phyloP scores from a whole-genome alignment of 2,113 vertebrate species.

The Colossoma macropomum region DNA sequence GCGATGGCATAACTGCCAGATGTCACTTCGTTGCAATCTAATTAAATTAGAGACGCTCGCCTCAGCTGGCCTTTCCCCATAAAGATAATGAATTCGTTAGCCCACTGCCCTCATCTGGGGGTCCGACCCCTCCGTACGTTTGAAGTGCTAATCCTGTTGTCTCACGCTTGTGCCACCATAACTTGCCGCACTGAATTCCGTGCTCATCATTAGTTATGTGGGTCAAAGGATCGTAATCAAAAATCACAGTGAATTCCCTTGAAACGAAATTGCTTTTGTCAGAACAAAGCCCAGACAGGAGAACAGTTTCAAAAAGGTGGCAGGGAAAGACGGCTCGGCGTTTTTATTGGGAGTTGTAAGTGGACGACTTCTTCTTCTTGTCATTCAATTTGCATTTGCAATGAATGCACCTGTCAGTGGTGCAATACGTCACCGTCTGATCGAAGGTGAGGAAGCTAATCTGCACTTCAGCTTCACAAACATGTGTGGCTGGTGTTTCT shows the following conservation, averaged over 20 bases:
- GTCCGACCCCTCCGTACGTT: not conserved
- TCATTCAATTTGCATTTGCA: slow-evolving; percentile 14
- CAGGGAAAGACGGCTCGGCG: not conserved
- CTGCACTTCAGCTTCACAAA: slow-evolving; percentile 6
- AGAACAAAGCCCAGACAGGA: not conserved
- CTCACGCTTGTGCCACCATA: not conserved
- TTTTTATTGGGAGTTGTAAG: slow-evolving; percentile 10
- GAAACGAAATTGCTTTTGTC: not conserved
- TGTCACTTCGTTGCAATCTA: slow-evolving; percentile 51
- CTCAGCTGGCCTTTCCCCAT: slow-evolving; percentile 57
- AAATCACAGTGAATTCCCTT: not conserved
- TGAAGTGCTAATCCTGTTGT: slow-evolving; percentile 28
- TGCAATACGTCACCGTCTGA: not conserved
- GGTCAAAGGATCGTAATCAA: not conserved
- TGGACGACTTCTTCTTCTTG: slow-evolving; percentile 11
- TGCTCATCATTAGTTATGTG: not conserved
- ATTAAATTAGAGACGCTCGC: slow-evolving; percentile 58
- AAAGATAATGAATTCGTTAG: slow-evolving; percentile 58
- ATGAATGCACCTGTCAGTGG: not conserved
- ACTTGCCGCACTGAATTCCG: not conserved
- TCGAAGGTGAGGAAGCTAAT: slow-evolving; percentile 36
- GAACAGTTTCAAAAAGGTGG: not conserved
- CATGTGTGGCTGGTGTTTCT: not conserved
- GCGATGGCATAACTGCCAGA: slow-evolving; percentile 52
- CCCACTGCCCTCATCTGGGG: slow-evolving; percentile 29